Percentiles rank a stretch among this genome's conserved stretches.
These are phyloP conservation scores for Cinara cedri DNA, from an alignment of 2,888 invertebrate species.

Conservation along the genomic window DNA sequence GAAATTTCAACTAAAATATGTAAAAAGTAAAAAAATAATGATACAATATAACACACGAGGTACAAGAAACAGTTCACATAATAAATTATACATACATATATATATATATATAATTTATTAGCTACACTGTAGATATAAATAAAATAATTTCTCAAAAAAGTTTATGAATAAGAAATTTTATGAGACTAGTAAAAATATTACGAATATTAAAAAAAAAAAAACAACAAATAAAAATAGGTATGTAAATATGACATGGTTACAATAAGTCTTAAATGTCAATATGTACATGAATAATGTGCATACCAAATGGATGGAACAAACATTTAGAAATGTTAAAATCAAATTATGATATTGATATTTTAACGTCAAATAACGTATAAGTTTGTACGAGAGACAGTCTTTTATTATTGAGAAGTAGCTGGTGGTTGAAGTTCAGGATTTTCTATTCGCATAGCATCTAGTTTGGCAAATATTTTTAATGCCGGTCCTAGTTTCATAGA, in stretches of 20 bases:
- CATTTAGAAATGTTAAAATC: conserved; percentile 12
- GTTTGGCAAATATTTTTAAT: conserved; percentile 91
- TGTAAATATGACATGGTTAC: conserved; percentile 42
- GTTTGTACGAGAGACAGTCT: conserved; percentile 1
- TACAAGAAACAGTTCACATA: no score
- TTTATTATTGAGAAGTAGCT: conserved; percentile 43
- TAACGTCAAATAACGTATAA: neutral
- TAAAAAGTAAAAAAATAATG: no score
- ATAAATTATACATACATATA: no score
- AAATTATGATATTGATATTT: neutral
- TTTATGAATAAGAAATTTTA: neutral
- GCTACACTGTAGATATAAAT: neutral
- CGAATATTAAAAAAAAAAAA: conserved; percentile 1
- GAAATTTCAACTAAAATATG: neutral
- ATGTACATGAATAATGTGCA: neutral
- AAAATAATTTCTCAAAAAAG: neutral
- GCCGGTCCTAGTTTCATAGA: conserved; percentile 95
- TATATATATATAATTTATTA: neutral
- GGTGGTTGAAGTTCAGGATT: conserved; percentile 52
- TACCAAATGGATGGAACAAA: neutral
- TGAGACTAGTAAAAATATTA: neutral
- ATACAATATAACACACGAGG: neutral
- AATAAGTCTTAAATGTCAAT: conserved; percentile 34
- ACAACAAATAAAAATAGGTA: conserved; percentile 27
- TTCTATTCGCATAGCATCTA: conserved; percentile 75